Base-by-base conservation (phyloP, 2,797 vertebrate genomes). In the Anguilla megastoma region DNA sequence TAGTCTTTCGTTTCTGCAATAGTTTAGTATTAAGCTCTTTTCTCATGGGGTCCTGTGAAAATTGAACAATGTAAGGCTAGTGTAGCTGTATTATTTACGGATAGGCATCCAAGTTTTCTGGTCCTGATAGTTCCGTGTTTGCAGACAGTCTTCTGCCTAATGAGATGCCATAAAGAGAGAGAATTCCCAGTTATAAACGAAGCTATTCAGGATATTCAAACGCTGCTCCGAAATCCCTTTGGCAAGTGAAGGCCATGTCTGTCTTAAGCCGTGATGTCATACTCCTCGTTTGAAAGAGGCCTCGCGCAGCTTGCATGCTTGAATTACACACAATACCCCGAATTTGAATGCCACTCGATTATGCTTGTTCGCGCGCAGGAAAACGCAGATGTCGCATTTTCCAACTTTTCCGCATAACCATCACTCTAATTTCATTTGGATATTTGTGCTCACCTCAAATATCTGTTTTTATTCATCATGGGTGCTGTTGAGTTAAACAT, bases 291-390 rank as follows among this genome's bases (percentile, higher is more conserved):
- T 94, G 95, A 93, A 94, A 88, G 93, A 92, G 94, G 95, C 95
- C 91, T 94, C 24, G 79, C 92, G 93, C 86, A 21, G 92, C 92
- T 95, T 95, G 96, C 97, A 95, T 96, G 94, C 95, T 94, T 93
- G 66, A 91, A 93, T 92, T 89, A 93, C 95, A 95, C 95, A 96
- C 96, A 96, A 94, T 95, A 95, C 95, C 89, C 94, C 95, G 95
- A 91, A 96, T 98, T 96, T 96, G 96, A 97, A 97, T 97, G 95
- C 93, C 94, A 94, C 91, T 90, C 92, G 92, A 95, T 92, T 95
- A 91, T 93, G 90, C 94, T 94, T 94, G 94, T 93, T 87, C 92
- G 91, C 79, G 63, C 92, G 91, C 91, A 90, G 91, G 93, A 93
- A 95, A 95, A 94, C 94, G 94, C 95, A 94, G 50, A 36, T 87